Conservation (phyloP, 2,113 vertebrate species). For the Brachypodius melanocephalos region DNA sequence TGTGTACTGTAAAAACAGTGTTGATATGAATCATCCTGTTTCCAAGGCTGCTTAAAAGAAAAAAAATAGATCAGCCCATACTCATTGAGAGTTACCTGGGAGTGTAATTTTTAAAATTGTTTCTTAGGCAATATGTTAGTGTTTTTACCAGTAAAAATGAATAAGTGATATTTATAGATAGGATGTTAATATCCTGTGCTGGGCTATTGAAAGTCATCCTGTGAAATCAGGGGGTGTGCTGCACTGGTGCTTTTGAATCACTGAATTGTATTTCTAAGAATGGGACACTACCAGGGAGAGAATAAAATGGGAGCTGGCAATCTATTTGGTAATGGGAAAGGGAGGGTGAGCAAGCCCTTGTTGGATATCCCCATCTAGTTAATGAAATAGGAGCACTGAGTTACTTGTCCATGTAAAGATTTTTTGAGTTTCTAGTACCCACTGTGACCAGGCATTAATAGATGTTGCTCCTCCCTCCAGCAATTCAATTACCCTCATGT, state of each 20-base stretch:
- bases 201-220: not conserved
- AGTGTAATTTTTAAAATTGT: not conserved
- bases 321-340: not conserved
- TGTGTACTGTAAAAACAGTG: not conserved
- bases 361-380: not conserved
- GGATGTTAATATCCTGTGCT: not conserved
- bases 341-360: not conserved
- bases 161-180: not conserved
- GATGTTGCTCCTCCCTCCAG: not conserved
- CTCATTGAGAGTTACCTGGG: not conserved
- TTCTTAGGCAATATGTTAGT: not conserved
- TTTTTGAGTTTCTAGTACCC: not conserved
- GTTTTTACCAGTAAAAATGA: not conserved
- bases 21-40: slow-evolving; percentile 2
- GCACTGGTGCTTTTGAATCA: not conserved
- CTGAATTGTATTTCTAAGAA: not conserved
- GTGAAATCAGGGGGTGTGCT: not conserved
- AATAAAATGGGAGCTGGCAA: not conserved
- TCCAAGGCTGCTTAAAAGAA: not conserved
- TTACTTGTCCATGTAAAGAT: not conserved
- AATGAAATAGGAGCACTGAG: not conserved
- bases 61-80: not conserved
- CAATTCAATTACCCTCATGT: rapidly evolving
- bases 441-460: rapidly evolving
- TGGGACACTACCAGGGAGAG: not conserved